Base-by-base conservation (phyloP, 2,797 vertebrate species). In the Natrix natrix region DNA sequence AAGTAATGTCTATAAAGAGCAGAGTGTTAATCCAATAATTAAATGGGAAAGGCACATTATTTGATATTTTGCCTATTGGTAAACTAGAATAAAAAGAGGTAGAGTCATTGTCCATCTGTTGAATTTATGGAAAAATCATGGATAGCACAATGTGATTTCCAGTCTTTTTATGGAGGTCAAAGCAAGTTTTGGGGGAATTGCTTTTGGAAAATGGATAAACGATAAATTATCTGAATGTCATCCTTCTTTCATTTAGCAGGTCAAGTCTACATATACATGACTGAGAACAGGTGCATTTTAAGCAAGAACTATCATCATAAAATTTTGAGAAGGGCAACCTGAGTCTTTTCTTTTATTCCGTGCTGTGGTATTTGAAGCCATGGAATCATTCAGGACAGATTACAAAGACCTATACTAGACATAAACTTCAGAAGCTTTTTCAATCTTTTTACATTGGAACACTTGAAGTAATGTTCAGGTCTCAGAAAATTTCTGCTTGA, bases 251-350 rank as follows among this genome's bases (percentile, higher is more conserved):
- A 90, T 54, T 10, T 90, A 95, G 59, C 74, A 93, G 74, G 87
- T 5, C 32, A 91, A 91, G 13, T 56, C 91, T 57, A 91, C 20
- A 63, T 91, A 17, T 66, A 56, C 48, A 92, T 57, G 89, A 61
- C 8, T 87, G 55, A 92, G 92, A 56, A 91, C 88, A 59, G 69
- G 59, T 61, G n/a, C 43, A 94, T 91, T 94, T 90, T 87, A 59
- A 91, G 32, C 48, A 22, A 13, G 66, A 8, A 26, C 20, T 86
- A 56, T 17, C 87, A 20, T 57, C 86, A 32, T 90, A n/a, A 56
- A 1, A 54, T 74, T 11, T 54, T 86, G 11, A 91, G 90, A 57
- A 5, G 5, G 87, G 0, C 6, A 92, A 7, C 90, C 2, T n/a
- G 92, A 0, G 2, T 63, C 59, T 28, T 24, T 88, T 55, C 17